phyloP scores from a whole-genome alignment of 2,797 vertebrate genomes.

The Mus minutoides region DNA sequence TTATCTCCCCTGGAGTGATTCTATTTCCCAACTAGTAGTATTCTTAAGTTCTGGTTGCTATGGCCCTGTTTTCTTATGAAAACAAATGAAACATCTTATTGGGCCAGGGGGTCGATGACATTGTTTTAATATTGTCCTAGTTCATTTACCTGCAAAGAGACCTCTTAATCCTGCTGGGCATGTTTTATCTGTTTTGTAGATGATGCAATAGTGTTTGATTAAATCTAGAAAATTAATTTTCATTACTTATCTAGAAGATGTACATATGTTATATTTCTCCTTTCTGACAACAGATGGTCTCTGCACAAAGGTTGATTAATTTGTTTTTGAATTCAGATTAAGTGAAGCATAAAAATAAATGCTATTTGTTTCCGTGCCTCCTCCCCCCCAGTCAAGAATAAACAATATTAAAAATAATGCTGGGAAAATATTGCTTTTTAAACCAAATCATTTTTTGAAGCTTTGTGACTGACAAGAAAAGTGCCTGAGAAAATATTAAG shows the following conservation, averaged over 20 bases:
- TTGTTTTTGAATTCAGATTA: slow-evolving; percentile 72
- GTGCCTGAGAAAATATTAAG: slow-evolving; percentile 12
- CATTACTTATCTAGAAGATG: slow-evolving; percentile 72
- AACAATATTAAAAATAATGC: slow-evolving; percentile 60
- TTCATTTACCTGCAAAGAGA: slow-evolving; percentile 11
- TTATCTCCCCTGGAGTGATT: neutral
- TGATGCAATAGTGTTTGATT: slow-evolving; percentile 47
- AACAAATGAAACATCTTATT: neutral
- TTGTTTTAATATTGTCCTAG: neutral
- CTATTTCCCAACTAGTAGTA: neutral
- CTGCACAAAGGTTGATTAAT: slow-evolving; percentile 60
- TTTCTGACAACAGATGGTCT: slow-evolving; percentile 42
- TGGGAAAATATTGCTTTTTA: neutral
- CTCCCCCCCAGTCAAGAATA: neutral
- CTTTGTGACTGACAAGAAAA: slow-evolving; percentile 15
- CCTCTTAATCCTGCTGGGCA: neutral
- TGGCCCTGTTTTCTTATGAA: slow-evolving; percentile 32
- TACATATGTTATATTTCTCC: slow-evolving; percentile 49
- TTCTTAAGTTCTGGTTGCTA: neutral
- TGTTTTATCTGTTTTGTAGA: neutral
- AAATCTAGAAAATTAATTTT: slow-evolving; percentile 64
- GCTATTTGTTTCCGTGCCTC: slow-evolving; percentile 24
- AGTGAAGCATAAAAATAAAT: slow-evolving; percentile 68
- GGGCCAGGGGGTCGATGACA: neutral
- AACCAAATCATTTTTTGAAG: slow-evolving; percentile 48